Evolutionary conservation across 2,797 vertebrate species (phyloP), one percentile per base, ranked within the genome.

Genomic region (Microctenopoma stevenorrisi): DNA sequence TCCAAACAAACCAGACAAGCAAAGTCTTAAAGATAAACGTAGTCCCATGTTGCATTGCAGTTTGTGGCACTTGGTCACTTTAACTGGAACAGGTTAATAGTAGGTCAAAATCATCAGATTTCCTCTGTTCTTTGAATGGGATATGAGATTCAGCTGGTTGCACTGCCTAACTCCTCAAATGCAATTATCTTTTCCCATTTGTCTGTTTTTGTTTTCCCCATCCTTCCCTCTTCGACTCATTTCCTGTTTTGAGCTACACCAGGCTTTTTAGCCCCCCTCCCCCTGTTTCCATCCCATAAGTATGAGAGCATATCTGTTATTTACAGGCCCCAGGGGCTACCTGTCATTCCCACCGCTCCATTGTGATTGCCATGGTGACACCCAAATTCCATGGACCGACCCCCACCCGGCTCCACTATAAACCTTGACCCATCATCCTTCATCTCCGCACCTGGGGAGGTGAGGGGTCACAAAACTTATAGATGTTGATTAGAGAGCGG

Each of bases 201-300:
- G 80, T 88, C 79, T 93, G 90, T 92, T 92, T 91, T 88, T 91
- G 87, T 88, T 93, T 82, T 87, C 72, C 78, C 63, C 74, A 40
- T 85, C 78, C 77, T 61, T 85, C 75, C 81, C 82, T 84, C 76
- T 81, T 81, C 61, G 37, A 60, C 83, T 91, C 83, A 90, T 91
- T 93, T 94, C 93, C 92, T 93, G 93, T 93, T 94, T 86, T 91
- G 83, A 90, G 85, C 84, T 71, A 59, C 75, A 64, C 76, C 64
- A 74, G 76, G 79, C 81, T 85, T 78, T 86, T 72, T 82, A 51
- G 22, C 22, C 52, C 66, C 70, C 51, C 51, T 10, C 66, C 18
- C 62, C 53, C 8, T 30, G 12, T 38, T 35, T 51, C 40, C 40
- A 30, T 62, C 40, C 53, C 70, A 60, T 74, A 77, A 85, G 67